These are phyloP conservation scores for Chrysemys picta DNA, from an alignment of 2,113 vertebrate species.

Conservation along the genomic window DNA sequence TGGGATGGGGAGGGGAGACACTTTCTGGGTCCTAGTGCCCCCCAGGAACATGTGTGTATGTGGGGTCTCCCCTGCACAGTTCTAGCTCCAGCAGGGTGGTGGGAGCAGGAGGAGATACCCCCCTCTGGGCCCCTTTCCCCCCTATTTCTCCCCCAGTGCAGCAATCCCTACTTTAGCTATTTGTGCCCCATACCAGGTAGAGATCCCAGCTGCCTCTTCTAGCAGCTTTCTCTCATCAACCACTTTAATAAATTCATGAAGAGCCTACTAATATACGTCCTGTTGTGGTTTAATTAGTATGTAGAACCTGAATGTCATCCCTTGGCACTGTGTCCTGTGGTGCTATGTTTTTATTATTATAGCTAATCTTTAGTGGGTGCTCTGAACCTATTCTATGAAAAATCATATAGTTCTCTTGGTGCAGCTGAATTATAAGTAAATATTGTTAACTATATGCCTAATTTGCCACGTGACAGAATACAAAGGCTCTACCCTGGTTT, in stretches of 20 bases:
- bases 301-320: not conserved
- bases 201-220: not conserved
- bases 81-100: not conserved
- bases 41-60: not conserved
- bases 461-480: not conserved
- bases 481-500: not conserved
- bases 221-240: not conserved
- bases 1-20: not conserved
- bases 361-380: not conserved
- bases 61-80: not conserved
- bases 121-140: too few species aligned
- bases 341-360: not conserved
- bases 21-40: not conserved
- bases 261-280: not conserved
- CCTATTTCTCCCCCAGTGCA: not conserved
- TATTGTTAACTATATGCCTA: not conserved
- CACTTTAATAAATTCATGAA: not conserved
- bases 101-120: too few species aligned
- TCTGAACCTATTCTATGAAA: not conserved
- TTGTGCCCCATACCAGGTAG: not conserved
- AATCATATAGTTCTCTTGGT: not conserved
- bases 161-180: not conserved
- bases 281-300: not conserved
- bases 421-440: not conserved
- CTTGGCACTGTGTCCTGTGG: not conserved